Conservation (phyloP, 2,888 invertebrate species). For the Hyalella azteca region DNA sequence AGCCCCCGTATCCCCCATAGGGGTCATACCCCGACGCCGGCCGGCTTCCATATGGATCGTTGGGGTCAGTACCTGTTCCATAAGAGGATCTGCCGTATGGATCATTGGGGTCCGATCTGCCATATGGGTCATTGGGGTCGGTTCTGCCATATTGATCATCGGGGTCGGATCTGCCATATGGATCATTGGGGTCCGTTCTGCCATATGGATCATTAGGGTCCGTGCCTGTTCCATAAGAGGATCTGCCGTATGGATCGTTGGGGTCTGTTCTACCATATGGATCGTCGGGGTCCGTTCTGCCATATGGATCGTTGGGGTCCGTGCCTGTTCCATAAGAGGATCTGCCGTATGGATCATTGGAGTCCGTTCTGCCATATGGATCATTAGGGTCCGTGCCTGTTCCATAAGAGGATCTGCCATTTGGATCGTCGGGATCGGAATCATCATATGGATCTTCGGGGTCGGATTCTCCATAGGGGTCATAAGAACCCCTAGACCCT, state of each 20-base stretch:
- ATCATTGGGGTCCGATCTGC: not conserved
- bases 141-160: not conserved
- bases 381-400: not conserved
- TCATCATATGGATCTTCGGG: not conserved
- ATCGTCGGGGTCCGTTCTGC: not conserved
- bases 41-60: conserved; percentile 10
- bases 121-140: not conserved
- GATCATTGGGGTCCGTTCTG: not conserved
- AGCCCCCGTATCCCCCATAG: not conserved
- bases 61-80: not conserved
- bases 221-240: not conserved
- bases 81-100: conserved; percentile 3
- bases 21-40: conserved; percentile 3
- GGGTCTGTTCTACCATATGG: not conserved
- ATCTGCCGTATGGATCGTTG: conserved; percentile 23
- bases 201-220: not conserved
- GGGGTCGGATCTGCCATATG: not conserved
- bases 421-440: not conserved
- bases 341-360: not conserved
- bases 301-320: not conserved
- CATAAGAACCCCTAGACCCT: not conserved
- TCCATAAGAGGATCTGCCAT: conserved; percentile 3
- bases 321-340: not conserved
- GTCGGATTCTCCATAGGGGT: not conserved
- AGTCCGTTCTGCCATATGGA: not conserved